Conservation (phyloP, 2,113 vertebrate species). For the Arothron firmamentum region DNA sequence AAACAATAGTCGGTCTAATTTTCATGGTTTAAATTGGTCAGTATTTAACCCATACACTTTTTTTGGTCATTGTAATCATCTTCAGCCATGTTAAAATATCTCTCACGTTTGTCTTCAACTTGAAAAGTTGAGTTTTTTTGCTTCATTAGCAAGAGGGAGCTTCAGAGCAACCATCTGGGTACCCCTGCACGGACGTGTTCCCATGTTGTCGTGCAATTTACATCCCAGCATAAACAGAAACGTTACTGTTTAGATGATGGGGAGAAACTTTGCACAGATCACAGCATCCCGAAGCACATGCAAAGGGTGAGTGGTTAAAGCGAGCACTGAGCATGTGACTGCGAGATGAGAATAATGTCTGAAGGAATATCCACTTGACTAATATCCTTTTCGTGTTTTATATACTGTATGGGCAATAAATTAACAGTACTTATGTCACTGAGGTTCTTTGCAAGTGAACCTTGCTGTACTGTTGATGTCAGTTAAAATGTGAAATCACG, state of each 20-base stretch:
- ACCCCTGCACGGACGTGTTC: background rate
- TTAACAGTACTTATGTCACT: no score
- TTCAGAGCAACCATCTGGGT: background rate
- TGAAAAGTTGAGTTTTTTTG: background rate
- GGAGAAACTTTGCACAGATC: constrained; percentile 40
- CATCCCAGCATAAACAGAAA: constrained; percentile 5
- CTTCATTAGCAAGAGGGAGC: background rate
- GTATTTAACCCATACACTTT: no score
- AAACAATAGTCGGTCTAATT: no score
- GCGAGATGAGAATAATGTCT: background rate
- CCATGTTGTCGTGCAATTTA: background rate
- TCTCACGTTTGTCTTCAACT: no score
- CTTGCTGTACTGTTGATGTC: no score
- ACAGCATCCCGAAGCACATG: constrained; percentile 33
- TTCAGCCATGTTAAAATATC: no score
- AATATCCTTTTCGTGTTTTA: no score
- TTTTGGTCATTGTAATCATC: no score
- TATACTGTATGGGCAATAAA: no score
- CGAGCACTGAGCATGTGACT: constrained; percentile 43
- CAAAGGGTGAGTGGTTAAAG: constrained; percentile 30
- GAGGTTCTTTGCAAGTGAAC: no score
- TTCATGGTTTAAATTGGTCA: no score
- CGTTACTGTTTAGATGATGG: constrained; percentile 29
- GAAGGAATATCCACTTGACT: background rate
- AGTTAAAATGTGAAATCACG: no score